A percentile compares a stretch with the other conserved stretches of the same genome.
phyloP scores from a whole-genome alignment of 1,140 invertebrate species.

The Euwallacea fornicatus region DNA sequence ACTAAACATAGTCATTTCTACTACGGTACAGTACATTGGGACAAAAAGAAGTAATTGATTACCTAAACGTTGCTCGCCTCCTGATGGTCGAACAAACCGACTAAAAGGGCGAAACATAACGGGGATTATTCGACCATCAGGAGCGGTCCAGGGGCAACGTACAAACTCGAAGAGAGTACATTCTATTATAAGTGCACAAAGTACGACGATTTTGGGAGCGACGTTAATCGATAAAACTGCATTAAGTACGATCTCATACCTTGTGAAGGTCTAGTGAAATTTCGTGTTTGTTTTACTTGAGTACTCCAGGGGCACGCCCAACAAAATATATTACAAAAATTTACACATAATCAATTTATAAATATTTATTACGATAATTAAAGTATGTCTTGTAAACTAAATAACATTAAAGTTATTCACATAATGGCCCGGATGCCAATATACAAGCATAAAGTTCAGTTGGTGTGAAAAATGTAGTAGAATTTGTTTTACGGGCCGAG shows the following conservation, averaged over 20 bases:
- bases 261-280: slow-evolving; percentile 46
- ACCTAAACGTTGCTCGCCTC: slow-evolving; percentile 22
- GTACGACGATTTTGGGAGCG: slow-evolving; percentile 43
- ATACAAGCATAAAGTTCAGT: slow-evolving; percentile 49
- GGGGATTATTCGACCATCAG: slow-evolving; percentile 28
- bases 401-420: slow-evolving; percentile 52
- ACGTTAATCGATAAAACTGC: slow-evolving; percentile 37
- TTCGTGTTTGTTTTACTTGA: slow-evolving; percentile 39
- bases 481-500: slow-evolving; percentile 50
- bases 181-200: slow-evolving; percentile 49
- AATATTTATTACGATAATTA: slow-evolving; percentile 50
- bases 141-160: slow-evolving; percentile 12
- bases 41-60: slow-evolving; percentile 30
- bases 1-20: slow-evolving; percentile 44
- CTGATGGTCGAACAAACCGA: slow-evolving; percentile 34
- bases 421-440: slow-evolving; percentile 49
- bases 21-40: slow-evolving; percentile 40
- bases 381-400: slow-evolving; percentile 51
- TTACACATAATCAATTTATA: slow-evolving; percentile 54
- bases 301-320: slow-evolving; percentile 36
- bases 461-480: slow-evolving; percentile 47
- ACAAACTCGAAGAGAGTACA: slow-evolving; percentile 38
- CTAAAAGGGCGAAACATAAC: slow-evolving; percentile 18
- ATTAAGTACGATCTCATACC: slow-evolving; percentile 49
- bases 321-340: slow-evolving; percentile 52